Evolutionary conservation across 2,797 vertebrate species (phyloP).

Genomic region (Tapirus indicus): DNA sequence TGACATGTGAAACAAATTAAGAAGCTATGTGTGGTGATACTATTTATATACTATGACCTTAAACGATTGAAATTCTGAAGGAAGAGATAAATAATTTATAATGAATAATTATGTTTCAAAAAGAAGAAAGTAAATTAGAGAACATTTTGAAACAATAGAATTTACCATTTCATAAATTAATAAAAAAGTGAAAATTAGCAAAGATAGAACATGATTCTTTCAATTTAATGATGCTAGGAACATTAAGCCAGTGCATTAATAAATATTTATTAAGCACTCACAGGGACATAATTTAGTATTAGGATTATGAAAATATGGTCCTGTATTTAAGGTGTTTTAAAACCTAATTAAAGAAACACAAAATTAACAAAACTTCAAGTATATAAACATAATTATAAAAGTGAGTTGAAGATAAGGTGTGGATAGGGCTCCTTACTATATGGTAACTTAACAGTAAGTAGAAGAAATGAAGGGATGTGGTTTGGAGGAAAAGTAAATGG

Average conservation of each 20-base stretch:
- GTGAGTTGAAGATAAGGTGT: background rate
- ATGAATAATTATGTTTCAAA: conserved; percentile 22
- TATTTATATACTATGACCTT: background rate
- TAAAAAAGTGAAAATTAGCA: conserved; percentile 28
- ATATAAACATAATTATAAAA: background rate
- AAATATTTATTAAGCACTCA: background rate
- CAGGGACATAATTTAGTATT: background rate
- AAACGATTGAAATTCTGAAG: conserved; percentile 9
- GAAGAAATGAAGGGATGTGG: background rate
- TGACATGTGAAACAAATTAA: conserved; percentile 49
- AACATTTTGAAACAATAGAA: background rate
- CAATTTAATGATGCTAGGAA: background rate
- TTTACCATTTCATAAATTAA: conserved; percentile 28
- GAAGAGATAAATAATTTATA: background rate
- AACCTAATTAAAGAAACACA: conserved; percentile 54
- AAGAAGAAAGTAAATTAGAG: background rate
- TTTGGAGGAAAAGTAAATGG: background rate
- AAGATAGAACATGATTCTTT: background rate
- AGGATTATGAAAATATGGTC: conserved; percentile 27
- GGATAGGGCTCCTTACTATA: background rate
- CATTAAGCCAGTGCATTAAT: background rate
- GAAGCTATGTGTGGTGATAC: background rate
- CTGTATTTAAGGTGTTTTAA: background rate
- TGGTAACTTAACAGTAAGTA: background rate
- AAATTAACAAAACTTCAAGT: background rate